phyloP scores from a whole-genome alignment of 2,888 invertebrate species.

The Drosophila nigritarsus region DNA sequence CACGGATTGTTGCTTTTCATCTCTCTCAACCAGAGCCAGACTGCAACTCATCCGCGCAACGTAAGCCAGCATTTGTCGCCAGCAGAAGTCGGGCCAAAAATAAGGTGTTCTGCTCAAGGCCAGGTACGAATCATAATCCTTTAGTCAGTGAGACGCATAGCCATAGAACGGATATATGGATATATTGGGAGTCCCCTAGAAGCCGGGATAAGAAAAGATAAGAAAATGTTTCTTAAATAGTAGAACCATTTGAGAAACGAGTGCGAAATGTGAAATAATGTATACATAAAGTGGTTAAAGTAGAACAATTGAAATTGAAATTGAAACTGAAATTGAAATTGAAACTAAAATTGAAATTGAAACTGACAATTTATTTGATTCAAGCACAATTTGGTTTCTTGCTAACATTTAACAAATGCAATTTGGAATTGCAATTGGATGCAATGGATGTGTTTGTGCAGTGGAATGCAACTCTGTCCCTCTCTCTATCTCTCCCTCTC shows the following conservation, averaged over 20 bases:
- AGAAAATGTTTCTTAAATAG: neutral
- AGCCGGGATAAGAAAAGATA: neutral
- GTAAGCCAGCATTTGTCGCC: neutral
- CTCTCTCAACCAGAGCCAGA: slow-evolving; percentile 19
- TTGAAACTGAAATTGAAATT: neutral
- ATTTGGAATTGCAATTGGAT: neutral
- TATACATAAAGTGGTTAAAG: too few species aligned
- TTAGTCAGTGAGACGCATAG: neutral
- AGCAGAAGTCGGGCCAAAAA: neutral
- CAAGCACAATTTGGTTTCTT: neutral
- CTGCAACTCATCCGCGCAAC: slow-evolving; percentile 18
- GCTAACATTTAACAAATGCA: neutral
- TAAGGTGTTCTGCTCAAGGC: slow-evolving; percentile 34
- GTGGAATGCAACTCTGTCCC: neutral
- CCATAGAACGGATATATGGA: neutral
- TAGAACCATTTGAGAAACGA: neutral
- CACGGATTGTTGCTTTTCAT: slow-evolving; percentile 13
- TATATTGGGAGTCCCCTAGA: neutral
- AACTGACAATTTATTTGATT: slow-evolving; percentile 1
- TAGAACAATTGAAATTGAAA: neutral
- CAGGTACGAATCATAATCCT: slow-evolving; percentile 18
- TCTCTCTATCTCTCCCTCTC: neutral
- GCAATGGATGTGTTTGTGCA: neutral
- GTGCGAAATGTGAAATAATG: neutral
- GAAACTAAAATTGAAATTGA: neutral